Evolutionary conservation across 64 coral and sea anemone genomes (phyloP).

Genomic region (Acropora yongei): DNA sequence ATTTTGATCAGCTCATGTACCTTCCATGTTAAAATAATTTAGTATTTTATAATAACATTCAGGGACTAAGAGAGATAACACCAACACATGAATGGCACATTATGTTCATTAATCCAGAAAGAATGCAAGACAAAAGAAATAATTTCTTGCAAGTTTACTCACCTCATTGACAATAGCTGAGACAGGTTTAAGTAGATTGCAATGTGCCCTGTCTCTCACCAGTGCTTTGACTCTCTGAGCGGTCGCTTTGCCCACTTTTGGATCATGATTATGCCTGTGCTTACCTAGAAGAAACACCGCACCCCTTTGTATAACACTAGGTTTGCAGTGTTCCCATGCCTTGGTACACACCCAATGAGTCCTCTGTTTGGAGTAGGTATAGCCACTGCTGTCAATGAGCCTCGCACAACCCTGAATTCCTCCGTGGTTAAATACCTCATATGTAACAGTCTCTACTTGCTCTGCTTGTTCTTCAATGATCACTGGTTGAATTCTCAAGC

Average conservation of each 20-base stretch:
- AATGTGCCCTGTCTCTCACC: background rate
- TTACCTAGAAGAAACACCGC: background rate
- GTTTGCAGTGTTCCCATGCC: background rate
- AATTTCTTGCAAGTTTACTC: too few species aligned
- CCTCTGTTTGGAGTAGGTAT: background rate
- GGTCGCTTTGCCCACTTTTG: background rate
- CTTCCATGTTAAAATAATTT: too few species aligned
- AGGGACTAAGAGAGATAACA: too few species aligned
- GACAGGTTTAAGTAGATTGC: background rate
- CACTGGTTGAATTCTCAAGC: background rate
- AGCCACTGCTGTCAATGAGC: constrained; percentile 42
- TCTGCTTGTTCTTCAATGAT: background rate
- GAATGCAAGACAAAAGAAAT: too few species aligned
- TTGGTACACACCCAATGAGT: background rate
- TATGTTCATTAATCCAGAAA: too few species aligned
- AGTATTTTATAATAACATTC: too few species aligned
- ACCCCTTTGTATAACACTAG: background rate
- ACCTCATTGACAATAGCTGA: constrained; percentile 24
- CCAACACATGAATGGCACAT: too few species aligned
- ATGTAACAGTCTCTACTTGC: background rate
- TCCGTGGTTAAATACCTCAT: background rate
- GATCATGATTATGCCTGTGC: background rate
- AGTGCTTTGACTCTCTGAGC: background rate
- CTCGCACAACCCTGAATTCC: background rate
- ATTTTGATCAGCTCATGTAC: too few species aligned